A percentile compares a stretch with the other conserved stretches of the same genome.
Conservation (phyloP, 2,797 vertebrate genomes). For the Sciurus vulgaris region DNA sequence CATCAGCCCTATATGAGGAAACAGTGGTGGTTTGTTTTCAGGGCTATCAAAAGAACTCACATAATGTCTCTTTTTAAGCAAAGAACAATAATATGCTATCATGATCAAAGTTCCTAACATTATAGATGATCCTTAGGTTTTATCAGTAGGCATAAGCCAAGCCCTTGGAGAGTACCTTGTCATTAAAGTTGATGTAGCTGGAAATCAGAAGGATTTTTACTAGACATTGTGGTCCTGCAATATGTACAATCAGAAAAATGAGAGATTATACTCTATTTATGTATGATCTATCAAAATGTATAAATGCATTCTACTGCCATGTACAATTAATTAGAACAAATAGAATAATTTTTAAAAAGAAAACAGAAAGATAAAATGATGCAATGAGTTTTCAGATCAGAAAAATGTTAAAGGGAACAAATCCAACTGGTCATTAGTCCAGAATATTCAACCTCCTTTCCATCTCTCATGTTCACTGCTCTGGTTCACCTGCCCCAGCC, state of each 20-base stretch:
- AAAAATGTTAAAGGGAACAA: conserved; percentile 39
- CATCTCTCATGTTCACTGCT: not conserved
- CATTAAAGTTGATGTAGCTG: not conserved
- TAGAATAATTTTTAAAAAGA: not conserved
- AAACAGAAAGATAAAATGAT: conserved; percentile 15
- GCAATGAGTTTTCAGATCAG: conserved; percentile 27
- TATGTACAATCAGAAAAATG: too few relatives aligned
- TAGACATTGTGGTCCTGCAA: too few relatives aligned
- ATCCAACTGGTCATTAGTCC: not conserved
- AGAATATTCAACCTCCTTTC: not conserved
- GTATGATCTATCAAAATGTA: too few relatives aligned
- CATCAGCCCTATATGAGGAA: not conserved
- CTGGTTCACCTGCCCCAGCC: not conserved
- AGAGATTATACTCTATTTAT: too few relatives aligned
- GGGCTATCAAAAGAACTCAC: not conserved
- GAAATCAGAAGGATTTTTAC: conserved; percentile 9
- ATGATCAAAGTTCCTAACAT: not conserved
- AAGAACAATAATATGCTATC: not conserved
- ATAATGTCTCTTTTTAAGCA: conserved; percentile 21
- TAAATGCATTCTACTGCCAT: too few relatives aligned
- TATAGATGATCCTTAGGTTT: not conserved
- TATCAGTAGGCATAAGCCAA: not conserved
- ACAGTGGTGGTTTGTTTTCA: not conserved
- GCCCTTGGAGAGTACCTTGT: not conserved
- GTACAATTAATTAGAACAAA: too few relatives aligned